Evolutionary conservation across 92 coral and sea anemone genomes (phyloP), one percentile per base, ranked within the genome.

Genomic region (Pocillopora grandis): DNA sequence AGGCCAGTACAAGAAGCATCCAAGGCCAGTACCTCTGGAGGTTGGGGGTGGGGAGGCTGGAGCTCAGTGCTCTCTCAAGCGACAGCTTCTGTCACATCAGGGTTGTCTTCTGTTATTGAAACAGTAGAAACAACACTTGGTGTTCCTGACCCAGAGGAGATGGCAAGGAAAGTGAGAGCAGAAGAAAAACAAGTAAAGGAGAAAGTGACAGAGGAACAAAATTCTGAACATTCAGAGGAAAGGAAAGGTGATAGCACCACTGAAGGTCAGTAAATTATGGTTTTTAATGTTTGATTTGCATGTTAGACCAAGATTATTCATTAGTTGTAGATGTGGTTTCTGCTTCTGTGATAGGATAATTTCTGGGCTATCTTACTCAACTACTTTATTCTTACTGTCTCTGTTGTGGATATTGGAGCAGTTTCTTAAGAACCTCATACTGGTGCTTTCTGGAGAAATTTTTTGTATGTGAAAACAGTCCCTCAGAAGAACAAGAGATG

Each of bases 31-130:
- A 42, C 52, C 52, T 42, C 52, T 42, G 81, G 89, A 60, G 91
- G 93, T 16, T 96, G 98, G 98, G 96, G 96, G 6, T 95, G 97
- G 98, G 94, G 98, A 59, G 88, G 93, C 37, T 96, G 98, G 98
- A 90, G 94, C 17, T 84, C 94, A 71, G 82, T 94, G 87, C 91
- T 96, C 75, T 88, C 95, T 6, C 98, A 94, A 70, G 99, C 98
- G 5, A 92, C 99, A 20, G 92, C 97, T 62, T 88, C 98, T 66
- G 95, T 94, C 80, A 89, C 98, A 1, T 92, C 98, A 80, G 98
- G 99, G 1, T 85, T 96, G 56, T 89, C 99, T 7, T 93, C 95
- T 36, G 95, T 96, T 57, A 90, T 96, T 82, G 99, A 94, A 88
- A 90, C 92, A 64, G 99, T 96, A 14, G 99, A 96, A 81, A 88